Conservation (phyloP, 1,140 invertebrate species). For the Panulirus ornatus region DNA sequence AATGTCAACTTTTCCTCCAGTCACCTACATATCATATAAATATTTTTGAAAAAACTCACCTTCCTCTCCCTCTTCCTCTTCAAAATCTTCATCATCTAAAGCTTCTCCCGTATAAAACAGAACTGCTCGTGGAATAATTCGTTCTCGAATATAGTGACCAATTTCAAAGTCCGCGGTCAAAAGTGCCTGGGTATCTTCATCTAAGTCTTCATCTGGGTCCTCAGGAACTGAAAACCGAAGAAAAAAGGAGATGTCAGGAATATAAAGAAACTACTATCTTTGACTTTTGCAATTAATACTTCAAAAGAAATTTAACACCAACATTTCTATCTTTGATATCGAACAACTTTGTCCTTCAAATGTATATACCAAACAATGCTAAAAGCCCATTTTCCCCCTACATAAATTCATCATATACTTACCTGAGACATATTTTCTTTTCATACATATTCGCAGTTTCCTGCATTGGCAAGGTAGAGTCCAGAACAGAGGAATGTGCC, state of each 20-base stretch:
- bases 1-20: too few relatives aligned
- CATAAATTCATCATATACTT: too few relatives aligned
- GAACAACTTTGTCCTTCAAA: not conserved
- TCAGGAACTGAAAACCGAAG: slow-evolving; percentile 75
- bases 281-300: not conserved
- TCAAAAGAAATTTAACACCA: not conserved
- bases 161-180: slow-evolving; percentile 97
- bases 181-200: slow-evolving; percentile 87
- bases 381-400: not conserved
- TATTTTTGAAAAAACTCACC: slow-evolving; percentile 66
- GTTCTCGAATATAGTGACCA: slow-evolving; percentile 97
- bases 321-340: not conserved
- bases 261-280: not conserved
- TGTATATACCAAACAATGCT: too few relatives aligned
- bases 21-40: slow-evolving; percentile 4
- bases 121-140: slow-evolving; percentile 94
- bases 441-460: too few relatives aligned
- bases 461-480: too few relatives aligned
- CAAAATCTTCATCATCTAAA: slow-evolving; percentile 76
- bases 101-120: slow-evolving; percentile 90
- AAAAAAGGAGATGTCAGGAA: not conserved
- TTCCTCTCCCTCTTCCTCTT: slow-evolving; percentile 76
- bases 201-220: slow-evolving; percentile 82
- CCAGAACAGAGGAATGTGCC: too few relatives aligned
- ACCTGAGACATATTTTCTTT: too few relatives aligned